Base-by-base conservation (phyloP, 1,140 invertebrate species). In the Atta cephalotes region DNA sequence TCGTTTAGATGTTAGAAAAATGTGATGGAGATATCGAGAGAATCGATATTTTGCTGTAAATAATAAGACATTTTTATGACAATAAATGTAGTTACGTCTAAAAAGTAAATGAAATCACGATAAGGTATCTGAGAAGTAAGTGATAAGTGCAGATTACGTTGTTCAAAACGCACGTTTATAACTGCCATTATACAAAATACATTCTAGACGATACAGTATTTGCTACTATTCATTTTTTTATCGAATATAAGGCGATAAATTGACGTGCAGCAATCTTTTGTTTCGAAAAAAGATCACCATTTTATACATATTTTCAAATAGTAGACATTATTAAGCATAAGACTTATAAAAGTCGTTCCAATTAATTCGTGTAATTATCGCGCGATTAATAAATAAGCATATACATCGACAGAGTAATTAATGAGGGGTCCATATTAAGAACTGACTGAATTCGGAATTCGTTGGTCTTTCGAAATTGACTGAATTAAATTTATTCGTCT, bases 61-160 rank as follows among this genome's bases (percentile, higher is more conserved):
- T 91, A 92, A 85, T 21, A 60, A 87, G 80, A 78, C 74, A 87
- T 92, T 91, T 92, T 88, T 92, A 90, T 88, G 91, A 92, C 91
- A 91, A 91, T 91, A 91, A 91, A 72, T 78, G 56, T 91, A 89
- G 80, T 31, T 86, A 72, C 72, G 72, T 70, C 35, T 60, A 51
- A 58, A 45, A 78, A 56, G 35, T 45, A 60, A 74, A 79, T 45
- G 6, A 68, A 12, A 53, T 60, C 28, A 49, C 79, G 65, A 45
- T 45, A 68, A 68, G 45, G 35, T 68, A 68, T 70, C 28, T 60
- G 58, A 58, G n/a, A 66, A 53, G 25, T 45, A 60, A 74, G 79
- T 56, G 39, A n/a, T 45, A 60, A 74, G 79, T 56, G 39, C 39
- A 45, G 7, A 51, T 60, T 28, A 49, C 78, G 70, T 25, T 56